Evolutionary conservation across 1,140 invertebrate species (phyloP).

Genomic region (Muscidifurax raptorellus): DNA sequence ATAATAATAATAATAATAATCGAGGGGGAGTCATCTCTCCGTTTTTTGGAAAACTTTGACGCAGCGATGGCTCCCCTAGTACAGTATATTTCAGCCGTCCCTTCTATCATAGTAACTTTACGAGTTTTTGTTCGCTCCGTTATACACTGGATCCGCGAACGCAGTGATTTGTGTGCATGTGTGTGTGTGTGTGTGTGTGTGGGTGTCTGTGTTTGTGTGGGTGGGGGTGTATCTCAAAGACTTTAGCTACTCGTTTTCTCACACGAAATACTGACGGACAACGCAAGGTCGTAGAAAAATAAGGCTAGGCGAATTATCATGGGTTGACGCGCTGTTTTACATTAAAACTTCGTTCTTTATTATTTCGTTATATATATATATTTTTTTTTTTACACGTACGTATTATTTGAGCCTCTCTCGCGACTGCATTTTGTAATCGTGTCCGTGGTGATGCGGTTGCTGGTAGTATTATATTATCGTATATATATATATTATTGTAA

Average conservation of each 20-base stretch:
- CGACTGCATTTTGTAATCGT: conserved; percentile 4
- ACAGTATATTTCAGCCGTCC: conserved; percentile 22
- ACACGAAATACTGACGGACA: conserved; percentile 67
- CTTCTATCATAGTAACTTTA: conserved; percentile 35
- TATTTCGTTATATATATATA: background rate
- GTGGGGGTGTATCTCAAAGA: background rate
- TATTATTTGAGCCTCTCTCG: conserved; percentile 38
- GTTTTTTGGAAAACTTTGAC: background rate
- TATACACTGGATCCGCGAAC: background rate
- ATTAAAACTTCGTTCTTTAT: conserved; percentile 33
- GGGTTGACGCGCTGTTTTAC: conserved; percentile 53
- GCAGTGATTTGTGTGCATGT: background rate
- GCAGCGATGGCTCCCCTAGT: conserved; percentile 7
- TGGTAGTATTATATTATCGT: background rate
- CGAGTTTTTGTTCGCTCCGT: background rate
- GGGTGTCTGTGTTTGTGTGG: background rate
- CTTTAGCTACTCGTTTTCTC: conserved; percentile 48
- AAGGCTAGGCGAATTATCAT: conserved; percentile 67
- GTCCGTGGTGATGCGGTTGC: background rate
- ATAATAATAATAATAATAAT: conserved; percentile 3
- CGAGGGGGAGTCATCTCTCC: background rate
- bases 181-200: background rate
- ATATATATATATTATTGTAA: background rate
- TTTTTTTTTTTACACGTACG: conserved; percentile 18
- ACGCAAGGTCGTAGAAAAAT: conserved; percentile 73